phyloP scores from a whole-genome alignment of 2,888 invertebrate species.

The Drosophila tanythrix region DNA sequence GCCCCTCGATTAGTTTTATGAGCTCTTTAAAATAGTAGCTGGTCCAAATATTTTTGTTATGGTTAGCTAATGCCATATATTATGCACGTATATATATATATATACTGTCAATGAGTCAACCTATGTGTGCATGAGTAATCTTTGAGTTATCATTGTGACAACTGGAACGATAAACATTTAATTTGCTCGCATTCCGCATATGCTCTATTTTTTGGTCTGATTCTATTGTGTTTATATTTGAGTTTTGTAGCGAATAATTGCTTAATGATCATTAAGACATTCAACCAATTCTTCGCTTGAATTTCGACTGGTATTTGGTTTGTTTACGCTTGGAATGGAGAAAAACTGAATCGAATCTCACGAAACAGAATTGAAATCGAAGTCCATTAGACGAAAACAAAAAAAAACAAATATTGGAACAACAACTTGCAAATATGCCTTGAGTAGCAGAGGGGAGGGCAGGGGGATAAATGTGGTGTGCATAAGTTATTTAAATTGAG shows the following conservation, averaged over 20 bases:
- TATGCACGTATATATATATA: background rate
- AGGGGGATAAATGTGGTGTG: background rate
- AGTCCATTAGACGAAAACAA: constrained; percentile 15
- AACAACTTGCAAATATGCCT: constrained; percentile 14
- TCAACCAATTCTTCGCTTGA: background rate
- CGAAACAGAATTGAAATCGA: constrained; percentile 7
- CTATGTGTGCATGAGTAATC: background rate
- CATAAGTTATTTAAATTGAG: constrained; percentile 1
- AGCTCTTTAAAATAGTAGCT: background rate
- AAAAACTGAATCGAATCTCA: background rate
- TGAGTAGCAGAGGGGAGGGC: background rate
- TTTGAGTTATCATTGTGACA: constrained; percentile 23
- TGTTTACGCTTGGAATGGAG: constrained; percentile 21
- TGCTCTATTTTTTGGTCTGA: background rate
- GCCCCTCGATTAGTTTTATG: constrained; percentile 8
- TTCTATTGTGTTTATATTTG: constrained; percentile 14
- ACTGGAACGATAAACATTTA: constrained; percentile 30
- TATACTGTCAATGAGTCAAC: background rate
- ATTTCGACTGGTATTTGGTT: constrained; percentile 8
- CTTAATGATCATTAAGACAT: background rate
- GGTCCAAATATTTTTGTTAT: background rate
- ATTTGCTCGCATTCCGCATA: constrained; percentile 3
- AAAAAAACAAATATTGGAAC: constrained; percentile 22
- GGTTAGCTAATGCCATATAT: background rate
- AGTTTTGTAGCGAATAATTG: background rate